These are phyloP conservation scores for Phalangium opilio DNA, from an alignment of 2,888 invertebrate genomes.

Conservation along the genomic window DNA sequence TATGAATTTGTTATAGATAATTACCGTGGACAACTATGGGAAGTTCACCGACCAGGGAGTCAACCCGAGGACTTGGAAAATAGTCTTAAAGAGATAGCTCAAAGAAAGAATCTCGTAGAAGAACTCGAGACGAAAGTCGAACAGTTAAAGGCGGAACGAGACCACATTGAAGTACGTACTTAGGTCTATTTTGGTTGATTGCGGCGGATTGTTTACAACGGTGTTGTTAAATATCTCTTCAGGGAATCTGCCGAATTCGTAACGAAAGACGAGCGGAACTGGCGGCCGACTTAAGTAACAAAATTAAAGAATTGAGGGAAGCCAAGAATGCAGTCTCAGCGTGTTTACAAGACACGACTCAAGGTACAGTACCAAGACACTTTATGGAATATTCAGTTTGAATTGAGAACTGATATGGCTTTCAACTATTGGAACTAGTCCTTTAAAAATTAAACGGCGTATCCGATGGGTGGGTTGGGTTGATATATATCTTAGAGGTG, in stretches of 20 bases:
- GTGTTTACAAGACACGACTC: too few species aligned
- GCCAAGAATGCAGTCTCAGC: conserved; percentile 24
- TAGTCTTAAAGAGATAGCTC: conserved; percentile 13
- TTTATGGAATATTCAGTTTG: too few species aligned
- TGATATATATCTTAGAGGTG: too few species aligned
- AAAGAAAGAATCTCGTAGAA: conserved; percentile 15
- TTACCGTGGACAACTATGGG: conserved; percentile 18
- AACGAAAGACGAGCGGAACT: conserved; percentile 32
- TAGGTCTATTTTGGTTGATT: background rate
- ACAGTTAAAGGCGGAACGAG: conserved; percentile 14
- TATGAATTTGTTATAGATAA: conserved; percentile 8
- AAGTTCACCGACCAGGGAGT: conserved; percentile 14
- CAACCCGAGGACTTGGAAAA: conserved; percentile 15
- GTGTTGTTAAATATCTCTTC: conserved; percentile 6
- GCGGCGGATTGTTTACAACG: background rate
- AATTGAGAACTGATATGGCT: too few species aligned
- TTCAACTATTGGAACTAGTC: too few species aligned
- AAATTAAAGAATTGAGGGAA: conserved; percentile 33
- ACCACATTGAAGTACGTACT: conserved; percentile 13
- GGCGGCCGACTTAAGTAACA: conserved; percentile 31
- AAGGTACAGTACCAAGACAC: too few species aligned
- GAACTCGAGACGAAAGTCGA: conserved; percentile 17
- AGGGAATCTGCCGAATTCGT: conserved; percentile 29
- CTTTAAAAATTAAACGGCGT: too few species aligned
- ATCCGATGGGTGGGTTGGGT: too few species aligned